These are phyloP conservation scores for Pseudomugil gertrudae DNA, from an alignment of 2,797 vertebrate genomes.

Conservation along the genomic window DNA sequence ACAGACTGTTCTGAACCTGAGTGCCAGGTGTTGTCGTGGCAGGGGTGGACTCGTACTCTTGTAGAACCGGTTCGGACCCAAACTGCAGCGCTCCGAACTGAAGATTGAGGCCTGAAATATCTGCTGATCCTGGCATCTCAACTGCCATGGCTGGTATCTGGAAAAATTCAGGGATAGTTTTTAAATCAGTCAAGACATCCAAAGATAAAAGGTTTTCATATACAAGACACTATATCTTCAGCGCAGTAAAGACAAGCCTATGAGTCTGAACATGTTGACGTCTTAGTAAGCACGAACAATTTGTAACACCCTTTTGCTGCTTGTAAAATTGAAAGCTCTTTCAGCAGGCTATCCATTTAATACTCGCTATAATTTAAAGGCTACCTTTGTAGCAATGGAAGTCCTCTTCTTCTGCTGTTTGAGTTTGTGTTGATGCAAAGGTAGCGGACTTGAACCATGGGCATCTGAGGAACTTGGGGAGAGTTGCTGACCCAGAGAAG, in stretches of 20 bases:
- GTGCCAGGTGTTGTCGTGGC: conserved; percentile 78
- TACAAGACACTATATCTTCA: neutral
- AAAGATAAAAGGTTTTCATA: neutral
- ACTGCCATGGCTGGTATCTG: conserved; percentile 96
- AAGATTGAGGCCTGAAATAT: conserved; percentile 95
- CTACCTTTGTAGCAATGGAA: conserved; percentile 92
- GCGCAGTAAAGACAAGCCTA: no score
- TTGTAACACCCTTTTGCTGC: neutral
- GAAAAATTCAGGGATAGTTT: neutral
- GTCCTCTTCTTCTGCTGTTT: conserved; percentile 97
- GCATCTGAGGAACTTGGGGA: conserved; percentile 92
- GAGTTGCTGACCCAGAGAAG: conserved; percentile 87
- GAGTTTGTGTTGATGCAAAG: conserved; percentile 95
- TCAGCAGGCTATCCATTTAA: neutral
- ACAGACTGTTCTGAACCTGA: conserved; percentile 91
- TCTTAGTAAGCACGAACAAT: neutral
- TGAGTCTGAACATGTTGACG: no score
- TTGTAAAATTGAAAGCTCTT: neutral
- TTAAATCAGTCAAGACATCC: no score
- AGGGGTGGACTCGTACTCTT: conserved; percentile 89
- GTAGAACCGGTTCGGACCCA: conserved; percentile 93
- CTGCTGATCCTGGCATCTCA: conserved; percentile 96
- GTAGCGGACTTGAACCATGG: conserved; percentile 93
- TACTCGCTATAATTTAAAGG: neutral
- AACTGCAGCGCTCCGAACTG: conserved; percentile 98